Conservation (phyloP, 1,140 invertebrate species). For the Drosophila willistoni region DNA sequence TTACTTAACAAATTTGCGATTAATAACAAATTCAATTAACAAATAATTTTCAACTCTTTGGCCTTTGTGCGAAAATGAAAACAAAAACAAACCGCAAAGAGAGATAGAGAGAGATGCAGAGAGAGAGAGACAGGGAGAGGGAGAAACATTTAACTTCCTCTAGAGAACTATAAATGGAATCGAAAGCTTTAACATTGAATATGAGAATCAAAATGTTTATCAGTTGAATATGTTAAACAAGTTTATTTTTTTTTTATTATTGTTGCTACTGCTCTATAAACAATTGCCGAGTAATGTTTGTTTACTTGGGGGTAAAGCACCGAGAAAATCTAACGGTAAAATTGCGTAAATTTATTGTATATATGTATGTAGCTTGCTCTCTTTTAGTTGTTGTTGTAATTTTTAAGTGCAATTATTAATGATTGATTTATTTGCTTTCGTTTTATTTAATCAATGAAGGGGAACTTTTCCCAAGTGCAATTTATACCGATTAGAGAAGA, state of each 20-base stretch:
- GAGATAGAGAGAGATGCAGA: too few relatives aligned
- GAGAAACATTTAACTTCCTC: background rate
- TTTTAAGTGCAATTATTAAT: background rate
- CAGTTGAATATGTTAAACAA: constrained; percentile 2
- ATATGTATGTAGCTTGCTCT: background rate
- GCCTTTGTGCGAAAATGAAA: background rate
- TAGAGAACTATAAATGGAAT: background rate
- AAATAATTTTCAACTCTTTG: background rate
- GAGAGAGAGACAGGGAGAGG: too few relatives aligned
- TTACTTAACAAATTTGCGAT: constrained; percentile 4
- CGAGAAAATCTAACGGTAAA: constrained; percentile 9
- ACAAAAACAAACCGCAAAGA: background rate
- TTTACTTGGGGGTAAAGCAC: constrained; percentile 9
- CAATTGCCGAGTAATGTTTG: background rate
- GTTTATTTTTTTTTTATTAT: background rate
- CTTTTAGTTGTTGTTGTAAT: background rate
- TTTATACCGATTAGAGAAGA: background rate
- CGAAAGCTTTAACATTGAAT: background rate
- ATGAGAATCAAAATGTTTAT: background rate
- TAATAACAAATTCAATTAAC: constrained; percentile 13
- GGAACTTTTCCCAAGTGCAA: background rate
- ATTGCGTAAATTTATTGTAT: background rate
- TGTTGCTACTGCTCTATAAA: background rate
- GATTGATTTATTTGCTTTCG: constrained; percentile 8
- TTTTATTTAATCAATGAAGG: constrained; percentile 3